Conservation (phyloP, 2,797 vertebrate genomes). For the Hemitrygon akajei region DNA sequence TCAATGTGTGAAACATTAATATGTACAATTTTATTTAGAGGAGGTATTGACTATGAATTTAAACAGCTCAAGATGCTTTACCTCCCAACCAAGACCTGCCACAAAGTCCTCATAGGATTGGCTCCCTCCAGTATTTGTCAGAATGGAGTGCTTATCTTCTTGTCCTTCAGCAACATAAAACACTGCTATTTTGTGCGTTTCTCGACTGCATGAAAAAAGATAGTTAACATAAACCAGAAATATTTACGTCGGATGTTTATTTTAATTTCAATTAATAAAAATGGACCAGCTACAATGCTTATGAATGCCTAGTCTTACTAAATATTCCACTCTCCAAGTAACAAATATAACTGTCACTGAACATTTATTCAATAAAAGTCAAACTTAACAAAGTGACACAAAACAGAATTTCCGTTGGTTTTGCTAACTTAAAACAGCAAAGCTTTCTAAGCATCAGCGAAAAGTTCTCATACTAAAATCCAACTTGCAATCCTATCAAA, state of each 20-base stretch:
- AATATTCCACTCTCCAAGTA: neutral
- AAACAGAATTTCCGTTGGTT: neutral
- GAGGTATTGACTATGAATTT: neutral
- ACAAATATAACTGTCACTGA: neutral
- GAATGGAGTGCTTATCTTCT: constrained; percentile 97
- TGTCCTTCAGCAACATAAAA: constrained; percentile 98
- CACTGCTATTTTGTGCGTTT: constrained; percentile 97
- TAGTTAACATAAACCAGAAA: neutral
- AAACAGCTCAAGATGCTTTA: constrained; percentile 51
- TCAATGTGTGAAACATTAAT: neutral
- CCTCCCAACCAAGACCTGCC: constrained; percentile 97
- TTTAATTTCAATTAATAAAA: neutral
- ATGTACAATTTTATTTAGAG: neutral
- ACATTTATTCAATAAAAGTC: neutral
- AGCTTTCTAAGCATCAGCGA: neutral
- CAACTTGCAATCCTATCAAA: neutral
- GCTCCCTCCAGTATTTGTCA: constrained; percentile 90
- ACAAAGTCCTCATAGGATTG: constrained; percentile 97
- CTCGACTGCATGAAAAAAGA: constrained; percentile 64
- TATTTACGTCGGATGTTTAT: neutral
- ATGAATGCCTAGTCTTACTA: neutral
- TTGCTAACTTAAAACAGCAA: neutral
- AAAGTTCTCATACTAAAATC: neutral
- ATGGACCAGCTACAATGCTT: neutral
- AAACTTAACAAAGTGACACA: neutral